Percentiles rank a stretch among this genome's conserved stretches.
Conservation (phyloP, 2,797 vertebrate genomes). For the Melanotaenia pygmaea region DNA sequence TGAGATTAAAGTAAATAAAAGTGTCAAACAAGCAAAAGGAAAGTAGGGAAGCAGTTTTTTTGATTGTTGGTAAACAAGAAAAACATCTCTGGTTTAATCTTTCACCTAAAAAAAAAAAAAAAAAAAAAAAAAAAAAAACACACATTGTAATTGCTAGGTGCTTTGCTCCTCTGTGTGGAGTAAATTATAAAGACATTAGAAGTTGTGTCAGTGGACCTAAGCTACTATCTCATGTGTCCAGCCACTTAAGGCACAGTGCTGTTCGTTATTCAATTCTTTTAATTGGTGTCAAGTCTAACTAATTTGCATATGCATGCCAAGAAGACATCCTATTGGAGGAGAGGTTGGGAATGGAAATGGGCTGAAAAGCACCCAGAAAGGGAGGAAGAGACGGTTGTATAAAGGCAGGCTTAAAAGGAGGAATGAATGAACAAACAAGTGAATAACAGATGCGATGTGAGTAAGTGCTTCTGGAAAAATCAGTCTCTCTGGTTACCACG, state of each 20-base stretch:
- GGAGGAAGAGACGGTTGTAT: conserved; percentile 36
- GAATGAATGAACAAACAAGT: conserved; percentile 79
- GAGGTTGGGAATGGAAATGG: conserved; percentile 63
- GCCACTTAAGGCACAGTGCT: conserved; percentile 46
- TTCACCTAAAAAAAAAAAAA: conserved; percentile 19
- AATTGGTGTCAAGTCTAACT: conserved; percentile 74
- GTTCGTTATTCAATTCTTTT: conserved; percentile 57
- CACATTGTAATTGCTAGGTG: background rate
- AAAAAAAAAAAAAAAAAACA: conserved; percentile 6
- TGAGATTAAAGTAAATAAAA: conserved; percentile 12
- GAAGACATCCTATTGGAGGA: conserved; percentile 70
- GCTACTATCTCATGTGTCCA: conserved; percentile 41
- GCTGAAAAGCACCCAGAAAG: conserved; percentile 60
- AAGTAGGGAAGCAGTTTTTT: conserved; percentile 11
- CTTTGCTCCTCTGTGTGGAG: conserved; percentile 21
- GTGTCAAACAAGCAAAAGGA: background rate
- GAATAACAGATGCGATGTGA: conserved; percentile 79
- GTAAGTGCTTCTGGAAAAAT: conserved; percentile 79
- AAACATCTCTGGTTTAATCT: conserved; percentile 12
- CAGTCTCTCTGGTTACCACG: conserved; percentile 74
- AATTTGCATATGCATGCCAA: conserved; percentile 75
- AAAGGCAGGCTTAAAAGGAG: conserved; percentile 69
- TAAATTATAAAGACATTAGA: conserved; percentile 32
- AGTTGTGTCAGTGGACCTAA: conserved; percentile 35
- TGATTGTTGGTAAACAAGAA: background rate